Percentiles rank a stretch among this genome's conserved stretches.
phyloP scores from a whole-genome alignment of 92 coral and sea anemone species.

The Porites lobata region DNA sequence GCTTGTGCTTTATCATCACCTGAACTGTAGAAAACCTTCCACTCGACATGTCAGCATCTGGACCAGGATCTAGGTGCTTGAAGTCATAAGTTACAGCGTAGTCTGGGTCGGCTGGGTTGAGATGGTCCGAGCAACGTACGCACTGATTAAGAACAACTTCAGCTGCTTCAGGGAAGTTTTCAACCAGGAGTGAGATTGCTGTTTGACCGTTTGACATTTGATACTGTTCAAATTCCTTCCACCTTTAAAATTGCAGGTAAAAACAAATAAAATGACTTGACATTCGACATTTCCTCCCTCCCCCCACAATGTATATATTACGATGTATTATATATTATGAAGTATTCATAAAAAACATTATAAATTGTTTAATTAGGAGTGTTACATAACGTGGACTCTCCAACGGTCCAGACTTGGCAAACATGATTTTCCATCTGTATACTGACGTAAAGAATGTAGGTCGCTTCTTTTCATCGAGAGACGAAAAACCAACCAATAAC shows the following conservation, averaged over 20 bases:
- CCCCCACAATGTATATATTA: too few species aligned
- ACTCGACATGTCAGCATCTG: slow-evolving; percentile 51
- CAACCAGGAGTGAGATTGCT: slow-evolving; percentile 72
- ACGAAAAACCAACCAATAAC: too few species aligned
- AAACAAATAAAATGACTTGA: too few species aligned
- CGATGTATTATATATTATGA: too few species aligned
- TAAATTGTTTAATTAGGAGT: too few species aligned
- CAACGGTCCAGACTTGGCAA: too few species aligned
- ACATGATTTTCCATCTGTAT: too few species aligned
- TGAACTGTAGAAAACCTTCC: slow-evolving; percentile 66
- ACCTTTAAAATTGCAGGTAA: slow-evolving; percentile 40
- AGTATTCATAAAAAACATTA: too few species aligned
- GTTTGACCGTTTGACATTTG: slow-evolving; percentile 36
- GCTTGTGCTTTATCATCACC: slow-evolving; percentile 73
- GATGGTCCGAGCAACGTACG: slow-evolving; percentile 60
- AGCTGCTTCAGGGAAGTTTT: slow-evolving; percentile 82
- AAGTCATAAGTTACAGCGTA: slow-evolving; percentile 83
- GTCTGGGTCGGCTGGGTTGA: slow-evolving; percentile 64
- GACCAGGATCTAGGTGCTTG: slow-evolving; percentile 84
- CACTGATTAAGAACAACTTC: slow-evolving; percentile 80
- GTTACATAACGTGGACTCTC: too few species aligned
- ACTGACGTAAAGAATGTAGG: too few species aligned
- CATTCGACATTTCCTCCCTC: too few species aligned
- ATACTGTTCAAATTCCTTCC: slow-evolving; percentile 63
- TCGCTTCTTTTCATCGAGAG: too few species aligned